phyloP scores from a whole-genome alignment of 2,888 invertebrate species.

The Glaucopsyche alexis region DNA sequence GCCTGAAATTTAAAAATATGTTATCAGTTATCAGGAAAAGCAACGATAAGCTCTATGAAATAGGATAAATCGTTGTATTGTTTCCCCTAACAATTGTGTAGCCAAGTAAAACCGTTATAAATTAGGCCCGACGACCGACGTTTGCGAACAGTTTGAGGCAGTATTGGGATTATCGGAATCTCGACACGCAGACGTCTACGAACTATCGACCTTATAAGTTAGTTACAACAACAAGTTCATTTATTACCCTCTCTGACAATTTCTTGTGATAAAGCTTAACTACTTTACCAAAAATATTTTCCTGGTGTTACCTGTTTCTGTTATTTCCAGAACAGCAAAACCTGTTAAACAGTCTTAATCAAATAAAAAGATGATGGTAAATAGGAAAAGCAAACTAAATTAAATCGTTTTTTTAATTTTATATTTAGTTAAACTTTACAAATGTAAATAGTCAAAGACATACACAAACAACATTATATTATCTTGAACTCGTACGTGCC shows the following conservation, averaged over 20 bases:
- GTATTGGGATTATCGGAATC: constrained; percentile 6
- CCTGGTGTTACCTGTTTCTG: no score
- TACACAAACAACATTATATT: no score
- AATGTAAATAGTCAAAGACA: no score
- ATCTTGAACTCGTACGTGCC: no score
- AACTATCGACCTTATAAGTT: constrained; percentile 14
- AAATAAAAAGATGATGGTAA: no score
- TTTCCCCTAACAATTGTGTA: not conserved
- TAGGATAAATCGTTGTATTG: not conserved
- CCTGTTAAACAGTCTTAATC: no score
- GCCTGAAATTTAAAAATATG: not conserved
- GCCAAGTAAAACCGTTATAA: constrained; percentile 3
- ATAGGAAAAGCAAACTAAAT: no score
- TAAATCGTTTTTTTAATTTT: no score
- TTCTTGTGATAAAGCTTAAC: not conserved
- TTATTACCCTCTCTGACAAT: constrained; percentile 1
- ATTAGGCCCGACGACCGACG: not conserved
- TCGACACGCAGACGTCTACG: constrained; percentile 1
- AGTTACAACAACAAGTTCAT: not conserved
- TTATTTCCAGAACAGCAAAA: no score
- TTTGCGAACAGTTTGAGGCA: not conserved
- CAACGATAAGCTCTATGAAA: not conserved
- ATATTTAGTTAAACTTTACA: no score
- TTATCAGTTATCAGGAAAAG: not conserved
- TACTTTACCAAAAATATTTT: no score